Evolutionary conservation across 2,888 invertebrate genomes (phyloP), one percentile per base, ranked within the genome.

Genomic region (Parthenolecanium corni): DNA sequence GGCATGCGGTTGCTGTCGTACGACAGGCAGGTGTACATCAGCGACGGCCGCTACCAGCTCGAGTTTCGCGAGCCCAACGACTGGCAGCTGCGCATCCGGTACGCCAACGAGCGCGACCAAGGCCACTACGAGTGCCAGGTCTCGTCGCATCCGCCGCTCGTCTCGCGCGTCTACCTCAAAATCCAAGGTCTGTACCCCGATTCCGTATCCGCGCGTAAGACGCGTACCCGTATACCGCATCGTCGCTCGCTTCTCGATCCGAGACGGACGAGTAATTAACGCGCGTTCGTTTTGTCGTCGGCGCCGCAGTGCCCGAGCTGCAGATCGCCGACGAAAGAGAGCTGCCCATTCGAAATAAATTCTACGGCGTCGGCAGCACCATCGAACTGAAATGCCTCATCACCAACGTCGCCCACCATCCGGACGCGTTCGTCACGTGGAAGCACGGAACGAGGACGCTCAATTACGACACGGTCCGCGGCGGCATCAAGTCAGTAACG

Each of bases 81-180:
- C 72, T 87, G 87, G 87, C 81, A 84, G 66, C 77, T 87, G 64
- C 79, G 81, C 66, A 82, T 87, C 62, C 80, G 82, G 72, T 84
- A 82, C 71, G 83, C 85, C 67, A 83, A 83, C 64, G 84, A 85
- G 71, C 77, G 83, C 62, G 87, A 87, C 71, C 82, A 84, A 66
- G 87, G 87, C n/a, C 80, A 79, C 69, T 86, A 86, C 74, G 86
- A 86, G 73, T 86, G 86, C 69, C 86, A 86, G 76, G 83, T 86
- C 67, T 85, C 84, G n/a, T 81, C 83, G 18, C 85, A 86, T 73
- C 86, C 86, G 9, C 85, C 86, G 11, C 74, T 84, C 64, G 83
- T 85, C 67, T 77, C 84, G 69, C 78, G 82, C 70, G 82, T 85
- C 52, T 79, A 81, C 72, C 79, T 86, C 65, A 77, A 79, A 68